Percentiles rank a stretch among this genome's conserved stretches.
phyloP scores from a whole-genome alignment of 1,140 invertebrate genomes.

The Periplaneta americana region DNA sequence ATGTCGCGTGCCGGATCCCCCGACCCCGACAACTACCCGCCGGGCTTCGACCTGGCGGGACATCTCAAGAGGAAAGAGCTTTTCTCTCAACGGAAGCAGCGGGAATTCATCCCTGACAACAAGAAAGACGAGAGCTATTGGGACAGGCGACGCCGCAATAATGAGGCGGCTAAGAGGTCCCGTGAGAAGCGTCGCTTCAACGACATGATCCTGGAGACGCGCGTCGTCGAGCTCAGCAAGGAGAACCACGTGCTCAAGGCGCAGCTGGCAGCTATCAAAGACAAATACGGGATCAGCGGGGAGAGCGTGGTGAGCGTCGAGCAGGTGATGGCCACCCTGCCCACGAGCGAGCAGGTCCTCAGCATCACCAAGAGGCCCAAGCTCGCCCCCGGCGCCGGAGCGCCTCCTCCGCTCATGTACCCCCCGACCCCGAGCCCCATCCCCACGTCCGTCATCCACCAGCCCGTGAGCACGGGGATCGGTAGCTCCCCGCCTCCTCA shows the following conservation, averaged over 20 bases:
- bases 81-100: conserved; percentile 83
- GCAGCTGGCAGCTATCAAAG: conserved; percentile 86
- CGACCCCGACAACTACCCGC: conserved; percentile 25
- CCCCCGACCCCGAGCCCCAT: conserved; percentile 53
- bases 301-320: conserved; percentile 80
- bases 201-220: conserved; percentile 92
- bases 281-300: conserved; percentile 87
- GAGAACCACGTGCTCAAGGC: conserved; percentile 91
- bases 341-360: conserved; percentile 74
- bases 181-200: conserved; percentile 93
- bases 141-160: conserved; percentile 91
- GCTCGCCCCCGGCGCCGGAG: conserved; percentile 36
- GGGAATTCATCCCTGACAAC: conserved; percentile 94
- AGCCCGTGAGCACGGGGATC: conserved; percentile 38
- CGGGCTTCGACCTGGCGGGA: conserved; percentile 43
- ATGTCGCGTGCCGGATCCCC: conserved; percentile 18
- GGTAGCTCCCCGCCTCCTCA: conserved; percentile 39
- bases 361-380: conserved; percentile 77
- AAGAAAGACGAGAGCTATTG: conserved; percentile 97
- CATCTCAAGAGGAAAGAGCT: conserved; percentile 61
- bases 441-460: conserved; percentile 60
- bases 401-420: conserved; percentile 43
- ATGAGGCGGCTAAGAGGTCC: conserved; percentile 92
- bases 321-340: conserved; percentile 77
- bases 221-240: conserved; percentile 89